Percentiles rank a stretch among this genome's conserved stretches.
phyloP scores from a whole-genome alignment of 2,797 vertebrate genomes.

The Amphiprion clarkii region DNA sequence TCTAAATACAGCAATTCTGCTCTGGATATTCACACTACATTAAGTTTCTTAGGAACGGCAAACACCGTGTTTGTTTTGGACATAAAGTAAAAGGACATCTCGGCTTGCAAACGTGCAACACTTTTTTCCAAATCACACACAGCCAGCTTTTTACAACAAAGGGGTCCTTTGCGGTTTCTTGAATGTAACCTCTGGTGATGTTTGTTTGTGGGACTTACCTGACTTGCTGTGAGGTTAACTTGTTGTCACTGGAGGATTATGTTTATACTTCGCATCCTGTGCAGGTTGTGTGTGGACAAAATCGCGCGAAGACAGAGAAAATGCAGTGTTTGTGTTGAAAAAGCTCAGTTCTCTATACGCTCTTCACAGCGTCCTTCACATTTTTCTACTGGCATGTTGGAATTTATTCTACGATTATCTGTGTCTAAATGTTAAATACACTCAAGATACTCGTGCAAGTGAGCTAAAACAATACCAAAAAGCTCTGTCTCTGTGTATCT shows the following conservation, averaged over 20 bases:
- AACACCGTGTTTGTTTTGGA: slow-evolving; percentile 75
- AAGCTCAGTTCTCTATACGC: slow-evolving; percentile 3
- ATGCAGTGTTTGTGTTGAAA: neutral
- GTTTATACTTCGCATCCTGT: slow-evolving; percentile 26
- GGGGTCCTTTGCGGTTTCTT: slow-evolving; percentile 16
- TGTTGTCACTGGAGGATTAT: slow-evolving; percentile 23
- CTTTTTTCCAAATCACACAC: slow-evolving; percentile 49
- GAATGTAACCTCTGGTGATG: slow-evolving; percentile 39
- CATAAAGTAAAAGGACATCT: slow-evolving; percentile 69
- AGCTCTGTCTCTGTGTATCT: slow-evolving; percentile 31
- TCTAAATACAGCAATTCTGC: slow-evolving; percentile 63
- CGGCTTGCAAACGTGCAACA: slow-evolving; percentile 33
- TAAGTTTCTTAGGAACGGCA: slow-evolving; percentile 64
- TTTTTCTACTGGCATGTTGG: slow-evolving; percentile 16
- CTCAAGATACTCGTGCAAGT: slow-evolving; percentile 51
- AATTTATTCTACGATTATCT: slow-evolving; percentile 22
- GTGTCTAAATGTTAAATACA: slow-evolving; percentile 44
- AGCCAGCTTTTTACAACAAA: slow-evolving; percentile 36
- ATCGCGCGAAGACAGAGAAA: slow-evolving; percentile 3
- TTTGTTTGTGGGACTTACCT: slow-evolving; percentile 45
- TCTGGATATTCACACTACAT: slow-evolving; percentile 71
- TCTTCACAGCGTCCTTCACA: slow-evolving; percentile 33
- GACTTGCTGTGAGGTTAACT: slow-evolving; percentile 25
- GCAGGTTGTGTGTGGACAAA: slow-evolving; percentile 1
- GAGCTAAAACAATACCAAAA: slow-evolving; percentile 23